These are phyloP conservation scores for Halcyon chelicuti DNA, from an alignment of 2,797 vertebrate genomes.

Conservation along the genomic window DNA sequence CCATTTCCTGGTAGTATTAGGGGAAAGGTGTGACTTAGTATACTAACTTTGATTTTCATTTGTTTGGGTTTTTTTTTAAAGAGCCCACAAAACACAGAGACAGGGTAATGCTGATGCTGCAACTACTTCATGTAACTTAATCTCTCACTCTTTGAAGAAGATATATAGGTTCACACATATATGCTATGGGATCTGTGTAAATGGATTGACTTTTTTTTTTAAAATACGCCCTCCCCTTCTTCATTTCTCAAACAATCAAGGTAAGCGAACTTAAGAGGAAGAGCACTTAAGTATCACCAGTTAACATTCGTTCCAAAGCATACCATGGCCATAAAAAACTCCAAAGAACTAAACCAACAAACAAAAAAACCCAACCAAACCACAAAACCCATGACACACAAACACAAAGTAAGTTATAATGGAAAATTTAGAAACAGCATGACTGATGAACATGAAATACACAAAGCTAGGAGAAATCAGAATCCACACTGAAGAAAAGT, in stretches of 20 bases:
- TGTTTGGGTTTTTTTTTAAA: no score
- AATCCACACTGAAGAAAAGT: not conserved
- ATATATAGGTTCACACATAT: not conserved
- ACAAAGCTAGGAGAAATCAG: not conserved
- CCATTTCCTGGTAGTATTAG: not conserved
- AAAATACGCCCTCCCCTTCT: not conserved
- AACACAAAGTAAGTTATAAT: not conserved
- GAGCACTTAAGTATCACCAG: not conserved
- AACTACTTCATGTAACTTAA: not conserved
- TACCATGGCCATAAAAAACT: not conserved
- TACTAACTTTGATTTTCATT: no score
- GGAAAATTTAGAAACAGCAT: not conserved
- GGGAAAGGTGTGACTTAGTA: not conserved
- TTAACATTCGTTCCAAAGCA: not conserved
- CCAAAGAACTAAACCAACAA: not conserved
- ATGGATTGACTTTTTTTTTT: not conserved
- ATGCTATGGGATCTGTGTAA: not conserved
- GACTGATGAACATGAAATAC: not conserved
- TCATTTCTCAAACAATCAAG: not conserved
- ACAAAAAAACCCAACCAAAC: not conserved
- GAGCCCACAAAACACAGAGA: not conserved
- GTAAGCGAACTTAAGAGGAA: not conserved
- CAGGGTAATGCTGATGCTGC: not conserved
- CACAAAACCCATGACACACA: not conserved
- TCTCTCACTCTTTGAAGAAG: not conserved